Evolutionary conservation across 2,113 vertebrate genomes (phyloP), one percentile per base, ranked within the genome.

Genomic region (Bothrops jararaca): DNA sequence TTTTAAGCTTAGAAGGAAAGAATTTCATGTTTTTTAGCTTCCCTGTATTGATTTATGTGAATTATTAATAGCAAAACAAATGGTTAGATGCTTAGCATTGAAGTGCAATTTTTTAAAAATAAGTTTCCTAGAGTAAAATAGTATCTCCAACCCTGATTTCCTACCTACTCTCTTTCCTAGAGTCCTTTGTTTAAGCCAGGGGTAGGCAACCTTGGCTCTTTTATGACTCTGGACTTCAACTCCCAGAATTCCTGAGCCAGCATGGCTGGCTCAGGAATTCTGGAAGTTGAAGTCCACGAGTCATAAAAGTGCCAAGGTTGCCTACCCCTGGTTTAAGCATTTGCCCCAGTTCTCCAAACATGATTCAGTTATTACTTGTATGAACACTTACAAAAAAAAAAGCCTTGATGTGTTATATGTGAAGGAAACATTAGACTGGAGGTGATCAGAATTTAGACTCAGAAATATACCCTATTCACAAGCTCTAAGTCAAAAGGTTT

Each of bases 11-110:
- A 39, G 48, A 74, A 89, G 86, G 93, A 93, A 93, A 92, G 23
- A 90, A 89, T 52, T 4, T 48, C 93, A 52, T 1, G 3, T 88
- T 97, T 88, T 87, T 54, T 60, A 94, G 89, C 58, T 85, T 54
- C 29, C 18, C 1, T 0, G 0, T 86, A 12, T 56, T 93, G 10
- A 88, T 93, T 94, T 93, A 93, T 92, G 94, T 89, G 53, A 0
- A 87, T 54, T 42, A 90, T 86, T 93, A 89, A 69, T 90, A 93
- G 94, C 95, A 93, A 69, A 94, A 92, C 4, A 90, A 90, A 80
- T 80, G 45, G 80, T 58, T 89, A 92, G 89, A 89, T 93, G 29
- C 90, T 92, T 95, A 92, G 92, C 89, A 42, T 90, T 93, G 94
- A 95, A 34, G 8, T 74, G 90, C 92, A 90, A 22, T 29, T 50